phyloP scores from a whole-genome alignment of 2,113 vertebrate species.

The Pipa parva region DNA sequence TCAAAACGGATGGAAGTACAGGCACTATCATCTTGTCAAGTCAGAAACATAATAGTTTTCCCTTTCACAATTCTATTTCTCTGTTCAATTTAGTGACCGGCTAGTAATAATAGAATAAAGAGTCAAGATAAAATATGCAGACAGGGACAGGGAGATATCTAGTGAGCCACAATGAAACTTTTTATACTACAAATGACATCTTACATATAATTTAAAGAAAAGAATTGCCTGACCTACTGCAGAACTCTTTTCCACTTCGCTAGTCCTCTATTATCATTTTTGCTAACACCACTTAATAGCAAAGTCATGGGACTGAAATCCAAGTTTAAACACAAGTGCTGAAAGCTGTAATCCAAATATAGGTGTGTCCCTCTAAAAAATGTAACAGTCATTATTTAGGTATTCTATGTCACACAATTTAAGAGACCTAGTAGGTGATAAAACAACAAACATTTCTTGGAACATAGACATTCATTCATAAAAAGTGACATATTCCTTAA shows the following conservation, averaged over 20 bases:
- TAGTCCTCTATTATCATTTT: slow-evolving; percentile 55
- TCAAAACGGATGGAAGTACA: slow-evolving; percentile 65
- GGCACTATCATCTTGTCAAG: slow-evolving; percentile 74
- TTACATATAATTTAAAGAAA: slow-evolving; percentile 50
- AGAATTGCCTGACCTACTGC: slow-evolving; percentile 47
- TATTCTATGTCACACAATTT: not conserved
- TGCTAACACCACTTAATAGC: slow-evolving; percentile 50
- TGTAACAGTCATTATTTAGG: slow-evolving; percentile 43
- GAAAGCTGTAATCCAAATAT: slow-evolving; percentile 31
- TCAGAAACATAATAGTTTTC: slow-evolving; percentile 74
- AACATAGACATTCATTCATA: not conserved
- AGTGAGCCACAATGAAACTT: slow-evolving; percentile 49
- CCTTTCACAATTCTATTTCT: slow-evolving; percentile 71
- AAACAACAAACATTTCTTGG: slow-evolving; percentile 9
- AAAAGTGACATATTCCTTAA: slow-evolving; percentile 21
- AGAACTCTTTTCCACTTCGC: slow-evolving; percentile 51
- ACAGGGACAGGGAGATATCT: slow-evolving; percentile 48
- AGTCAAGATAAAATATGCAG: slow-evolving; percentile 59
- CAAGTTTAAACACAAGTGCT: slow-evolving; percentile 48
- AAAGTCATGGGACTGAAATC: slow-evolving; percentile 22
- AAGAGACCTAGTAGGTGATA: not conserved
- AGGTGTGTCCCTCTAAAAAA: slow-evolving; percentile 46
- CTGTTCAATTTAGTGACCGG: slow-evolving; percentile 71
- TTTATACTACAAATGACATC: slow-evolving; percentile 55
- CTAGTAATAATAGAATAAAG: slow-evolving; percentile 70